Base-by-base conservation (phyloP, 2,888 invertebrate genomes). In the Drosophila trichaetosa region DNA sequence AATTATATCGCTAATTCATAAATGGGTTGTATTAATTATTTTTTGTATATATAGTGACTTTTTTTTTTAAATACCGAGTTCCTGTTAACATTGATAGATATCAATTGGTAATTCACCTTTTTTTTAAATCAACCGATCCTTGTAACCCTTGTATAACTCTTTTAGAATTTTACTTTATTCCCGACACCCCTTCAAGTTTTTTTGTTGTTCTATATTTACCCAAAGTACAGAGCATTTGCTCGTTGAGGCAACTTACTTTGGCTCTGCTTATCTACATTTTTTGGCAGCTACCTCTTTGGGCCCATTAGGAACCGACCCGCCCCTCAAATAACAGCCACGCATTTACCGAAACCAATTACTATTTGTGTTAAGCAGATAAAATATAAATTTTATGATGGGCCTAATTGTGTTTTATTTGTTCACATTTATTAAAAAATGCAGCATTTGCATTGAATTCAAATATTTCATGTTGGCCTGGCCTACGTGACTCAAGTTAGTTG, bases 401-500 rank as follows among this genome's bases (percentile, higher is more conserved):
- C 52, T 34, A n/a, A 27, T 51, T 40, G 16, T n/a, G 21, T 0
- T 36, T 27, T 8, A 0, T 31, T n/a, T 29, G n/a, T 59, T 31
- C 10, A 46, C n/a, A 29, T 53, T 73, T 13, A 33, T 29, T 24
- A 42, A 29, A 40, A 52, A 51, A 49, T 81, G 52, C 61, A 65
- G 62, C 21, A 81, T 73, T 78, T 73, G 79, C 62, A 65, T 79
- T 64, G 40, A 71, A 53, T 64, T 24, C 18, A 66, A 68, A 49
- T 34, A 65, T 62, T 61, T 18, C 31, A 13, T 46, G 7, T 46
- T 24, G 46, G n/a, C 60, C 38, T 73, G 84, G 84, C 73, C 87
- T 85, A 85, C 84, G 90, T 85, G 84, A 90, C 84, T 64, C n/a
- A 36, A 63, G 61, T 56, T 60, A 34, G 33, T 61, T 38, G 34